Evolutionary conservation across 2,113 vertebrate genomes (phyloP).

Genomic region (Odobenus rosmarus): DNA sequence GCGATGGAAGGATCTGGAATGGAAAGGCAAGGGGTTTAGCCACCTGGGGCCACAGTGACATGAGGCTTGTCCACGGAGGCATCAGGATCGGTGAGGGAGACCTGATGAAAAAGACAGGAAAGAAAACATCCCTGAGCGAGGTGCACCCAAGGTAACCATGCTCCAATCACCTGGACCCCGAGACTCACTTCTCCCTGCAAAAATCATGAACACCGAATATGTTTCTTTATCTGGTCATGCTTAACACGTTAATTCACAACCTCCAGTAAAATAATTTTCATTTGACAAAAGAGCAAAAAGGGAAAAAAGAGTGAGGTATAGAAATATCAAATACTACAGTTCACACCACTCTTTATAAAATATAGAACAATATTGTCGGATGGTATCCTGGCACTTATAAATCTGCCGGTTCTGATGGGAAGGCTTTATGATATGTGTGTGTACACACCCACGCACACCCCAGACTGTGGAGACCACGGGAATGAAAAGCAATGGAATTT

Average conservation of each 20-base stretch:
- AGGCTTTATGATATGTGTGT: accelerated
- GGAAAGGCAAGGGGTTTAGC: background rate
- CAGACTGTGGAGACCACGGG: background rate
- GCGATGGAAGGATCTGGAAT: constrained; percentile 88
- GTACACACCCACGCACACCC: accelerated
- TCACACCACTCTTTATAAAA: background rate
- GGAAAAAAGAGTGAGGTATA: background rate
- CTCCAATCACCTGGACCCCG: accelerated
- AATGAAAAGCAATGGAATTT: background rate
- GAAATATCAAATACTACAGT: background rate
- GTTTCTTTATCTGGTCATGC: background rate
- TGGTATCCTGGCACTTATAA: accelerated
- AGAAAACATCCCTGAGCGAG: accelerated
- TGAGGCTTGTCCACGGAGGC: accelerated
- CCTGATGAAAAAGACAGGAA: background rate
- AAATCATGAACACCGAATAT: accelerated
- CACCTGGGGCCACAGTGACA: background rate
- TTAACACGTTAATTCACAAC: background rate
- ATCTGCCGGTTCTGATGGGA: background rate
- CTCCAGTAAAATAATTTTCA: background rate
- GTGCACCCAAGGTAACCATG: accelerated
- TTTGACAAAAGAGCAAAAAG: background rate
- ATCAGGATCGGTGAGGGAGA: accelerated
- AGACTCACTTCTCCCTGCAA: too few relatives aligned
- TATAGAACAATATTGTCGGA: accelerated